A percentile compares a stretch with the other conserved stretches of the same genome.
Conservation (phyloP, 2,113 vertebrate species). For the Passer montanus region DNA sequence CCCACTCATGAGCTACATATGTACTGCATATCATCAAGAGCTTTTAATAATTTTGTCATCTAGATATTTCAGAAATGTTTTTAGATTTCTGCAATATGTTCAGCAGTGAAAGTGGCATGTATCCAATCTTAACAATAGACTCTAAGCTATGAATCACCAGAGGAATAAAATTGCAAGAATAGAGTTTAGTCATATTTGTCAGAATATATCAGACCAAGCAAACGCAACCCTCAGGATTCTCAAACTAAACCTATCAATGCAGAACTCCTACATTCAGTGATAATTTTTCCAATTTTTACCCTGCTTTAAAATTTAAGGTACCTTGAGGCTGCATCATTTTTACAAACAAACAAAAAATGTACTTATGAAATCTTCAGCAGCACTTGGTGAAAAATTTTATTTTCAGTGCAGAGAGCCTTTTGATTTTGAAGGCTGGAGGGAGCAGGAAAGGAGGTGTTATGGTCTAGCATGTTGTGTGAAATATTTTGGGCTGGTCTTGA, state of each 20-base stretch:
- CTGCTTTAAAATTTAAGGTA: background rate
- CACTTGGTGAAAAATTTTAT: background rate
- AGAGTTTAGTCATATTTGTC: slow-evolving; percentile 2
- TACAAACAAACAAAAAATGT: background rate
- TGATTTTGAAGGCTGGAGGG: accelerated
- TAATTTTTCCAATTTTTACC: background rate
- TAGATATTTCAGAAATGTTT: slow-evolving; percentile 4
- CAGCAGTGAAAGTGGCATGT: slow-evolving; percentile 2
- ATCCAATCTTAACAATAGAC: slow-evolving; percentile 32
- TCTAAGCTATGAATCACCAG: slow-evolving; percentile 29
- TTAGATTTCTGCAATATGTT: slow-evolving; percentile 46
- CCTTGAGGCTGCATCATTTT: background rate
- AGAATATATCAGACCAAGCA: background rate
- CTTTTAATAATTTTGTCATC: slow-evolving; percentile 34
- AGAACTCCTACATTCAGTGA: background rate
- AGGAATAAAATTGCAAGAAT: background rate
- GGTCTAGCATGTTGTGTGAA: background rate
- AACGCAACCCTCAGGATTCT: background rate
- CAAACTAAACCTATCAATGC: background rate
- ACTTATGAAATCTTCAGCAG: background rate
- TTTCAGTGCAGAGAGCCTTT: background rate
- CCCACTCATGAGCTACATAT: slow-evolving; percentile 21
- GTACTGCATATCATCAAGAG: background rate
- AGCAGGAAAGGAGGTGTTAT: accelerated
- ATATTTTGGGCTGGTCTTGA: background rate